A percentile compares a stretch with the other conserved stretches of the same genome.
Conservation (phyloP, 2,888 invertebrate genomes). For the Cerceris ruficornis region DNA sequence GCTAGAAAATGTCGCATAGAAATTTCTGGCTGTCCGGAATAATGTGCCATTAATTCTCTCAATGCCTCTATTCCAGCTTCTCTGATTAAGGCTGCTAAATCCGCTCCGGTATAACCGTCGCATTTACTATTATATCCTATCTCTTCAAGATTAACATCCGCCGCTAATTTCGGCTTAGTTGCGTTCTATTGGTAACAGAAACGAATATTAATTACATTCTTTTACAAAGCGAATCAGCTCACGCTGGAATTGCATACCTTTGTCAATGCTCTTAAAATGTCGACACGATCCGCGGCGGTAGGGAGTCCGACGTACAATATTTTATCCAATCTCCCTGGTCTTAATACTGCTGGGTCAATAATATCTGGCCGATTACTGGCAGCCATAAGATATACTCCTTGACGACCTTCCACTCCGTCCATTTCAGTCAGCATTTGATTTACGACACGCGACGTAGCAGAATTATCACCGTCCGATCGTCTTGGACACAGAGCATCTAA, state of each 20-base stretch:
- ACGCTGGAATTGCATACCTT: conserved; percentile 84
- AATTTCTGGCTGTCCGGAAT: conserved; percentile 81
- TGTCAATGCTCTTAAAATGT: conserved; percentile 94
- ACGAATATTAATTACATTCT: not conserved
- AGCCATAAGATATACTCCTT: conserved; percentile 96
- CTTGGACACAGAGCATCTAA: conserved; percentile 97
- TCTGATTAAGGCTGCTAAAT: conserved; percentile 93
- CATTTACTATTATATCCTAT: conserved; percentile 87
- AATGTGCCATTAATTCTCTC: conserved; percentile 87
- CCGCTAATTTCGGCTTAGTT: conserved; percentile 88
- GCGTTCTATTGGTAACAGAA: conserved; percentile 85
- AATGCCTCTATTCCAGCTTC: conserved; percentile 93
- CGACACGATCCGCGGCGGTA: conserved; percentile 88
- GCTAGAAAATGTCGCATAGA: conserved; percentile 89
- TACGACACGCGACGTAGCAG: conserved; percentile 92
- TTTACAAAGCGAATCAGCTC: not conserved
- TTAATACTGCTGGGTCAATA: conserved; percentile 96
- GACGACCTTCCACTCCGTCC: conserved; percentile 96
- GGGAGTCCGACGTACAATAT: conserved; percentile 96
- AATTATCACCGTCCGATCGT: conserved; percentile 89
- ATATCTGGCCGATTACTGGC: conserved; percentile 99
- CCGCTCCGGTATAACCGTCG: conserved; percentile 96
- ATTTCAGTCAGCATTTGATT: conserved; percentile 99
- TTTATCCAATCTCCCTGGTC: conserved; percentile 95
- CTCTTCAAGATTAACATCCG: conserved; percentile 89